Base-by-base conservation (phyloP, 1,140 invertebrate genomes). In the Odontomachus brunneus region DNA sequence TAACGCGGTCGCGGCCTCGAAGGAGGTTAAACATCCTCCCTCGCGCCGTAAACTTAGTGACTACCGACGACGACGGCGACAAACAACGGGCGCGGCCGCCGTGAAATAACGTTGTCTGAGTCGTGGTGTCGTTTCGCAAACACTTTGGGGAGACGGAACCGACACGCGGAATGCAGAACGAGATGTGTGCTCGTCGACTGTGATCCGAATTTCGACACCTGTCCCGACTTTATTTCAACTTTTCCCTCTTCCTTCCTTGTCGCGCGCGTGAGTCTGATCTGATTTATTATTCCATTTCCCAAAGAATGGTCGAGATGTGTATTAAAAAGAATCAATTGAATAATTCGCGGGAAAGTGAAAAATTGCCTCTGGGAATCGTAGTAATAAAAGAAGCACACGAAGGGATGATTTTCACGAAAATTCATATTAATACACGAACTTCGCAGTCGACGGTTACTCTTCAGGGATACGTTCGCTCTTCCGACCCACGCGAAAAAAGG, bases 41-140 rank as follows among this genome's bases (percentile, higher is more conserved):
- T 78, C 67, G 65, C 33, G 33, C 67, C 22, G 33, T 80, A 59
- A 80, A 80, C 75, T 80, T 69, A 80, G 38, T 71, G 75, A 17
- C 75, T 78, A 55, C 63, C 38, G 55, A 33, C 22, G 29, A 26
- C 63, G 55, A 69, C 65, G 29, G n/a, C 63, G 38, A 57, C 65
- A 80, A 80, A 71, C 22, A 80, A 44, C 63, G 38, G 14, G 17
- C 33, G 75, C 24, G 75, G 33, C 38, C 14, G 69, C 65, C 38
- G 75, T 80, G 65, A 80, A 80, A 80, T 69, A 71, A 80, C 63
- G 29, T 78, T 57, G 33, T 59, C 65, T 55, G 53, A 22, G 51
- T 14, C 57, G 69, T 55, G 26, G 59, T 71, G 51, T 80, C 29
- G 69, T 29, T 59, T 55, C 38, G 22, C 19, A n/a, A 78, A 9